These are phyloP conservation scores for Pimpla rufipes DNA, from an alignment of 2,888 invertebrate species.

Conservation along the genomic window DNA sequence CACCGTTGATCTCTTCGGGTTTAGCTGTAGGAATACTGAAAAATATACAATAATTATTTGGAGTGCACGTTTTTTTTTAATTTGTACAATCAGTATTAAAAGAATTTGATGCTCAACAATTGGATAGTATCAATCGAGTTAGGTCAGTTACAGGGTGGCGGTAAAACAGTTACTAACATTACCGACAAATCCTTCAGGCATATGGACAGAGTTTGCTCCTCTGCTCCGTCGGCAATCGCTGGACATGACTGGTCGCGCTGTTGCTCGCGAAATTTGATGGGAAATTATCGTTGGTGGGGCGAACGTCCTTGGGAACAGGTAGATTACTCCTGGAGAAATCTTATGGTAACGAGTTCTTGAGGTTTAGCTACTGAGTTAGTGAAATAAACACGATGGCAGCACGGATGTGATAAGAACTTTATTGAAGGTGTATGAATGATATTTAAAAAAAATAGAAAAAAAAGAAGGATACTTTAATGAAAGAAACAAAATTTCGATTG, in stretches of 20 bases:
- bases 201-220: not conserved
- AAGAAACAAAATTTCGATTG: not conserved
- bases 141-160: not conserved
- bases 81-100: not conserved
- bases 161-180: not conserved
- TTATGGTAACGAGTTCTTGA: not conserved
- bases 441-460: not conserved
- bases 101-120: not conserved
- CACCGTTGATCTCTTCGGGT: conserved; percentile 12
- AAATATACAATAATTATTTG: not conserved
- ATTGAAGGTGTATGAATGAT: not conserved
- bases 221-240: not conserved
- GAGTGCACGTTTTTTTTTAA: too few species aligned
- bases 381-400: conserved; percentile 8
- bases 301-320: not conserved
- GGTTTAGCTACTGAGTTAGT: conserved; percentile 3
- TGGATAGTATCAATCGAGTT: not conserved
- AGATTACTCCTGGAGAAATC: not conserved
- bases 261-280: not conserved
- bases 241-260: not conserved
- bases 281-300: not conserved
- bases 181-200: not conserved
- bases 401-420: not conserved
- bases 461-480: not conserved
- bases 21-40: not conserved